Base-by-base conservation (phyloP, 2,113 vertebrate genomes). In the Dasyornis broadbenti region DNA sequence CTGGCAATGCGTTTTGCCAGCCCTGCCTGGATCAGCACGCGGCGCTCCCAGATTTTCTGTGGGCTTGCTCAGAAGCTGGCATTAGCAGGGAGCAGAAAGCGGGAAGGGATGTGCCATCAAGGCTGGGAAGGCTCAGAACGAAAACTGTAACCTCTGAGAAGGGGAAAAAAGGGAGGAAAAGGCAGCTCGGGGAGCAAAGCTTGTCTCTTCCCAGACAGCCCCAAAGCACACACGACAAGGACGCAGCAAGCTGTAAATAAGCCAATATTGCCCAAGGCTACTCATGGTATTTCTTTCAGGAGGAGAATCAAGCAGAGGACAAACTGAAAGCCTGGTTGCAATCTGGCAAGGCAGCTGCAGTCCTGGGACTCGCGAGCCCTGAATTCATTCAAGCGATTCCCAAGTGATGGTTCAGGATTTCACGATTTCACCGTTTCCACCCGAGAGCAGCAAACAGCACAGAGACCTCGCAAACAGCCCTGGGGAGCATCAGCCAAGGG, bases 401-500 rank as follows among this genome's bases (percentile, higher is more conserved):
- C 83, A 59, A n/a, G n/a, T 0, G 50, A 59, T 21, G 63, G 24
- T 2, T 45, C 37, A 21, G 2, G 3, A 5, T 13, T n/a, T 11
- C 37, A 26, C 3, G 3, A 4, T 13, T n/a, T 11, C 80, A 15
- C 20, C 8, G 6, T 35, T 49, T 14, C 52, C 15, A 1, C 26
- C 39, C 1, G 21, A 30, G 37, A 39, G 17, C 19, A 45, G 40
- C 59, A 35, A n/a, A 68, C 2, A 8, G 50, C 4, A 49, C 16
- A 0, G 0, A 72, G 87, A 50, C 2, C 31, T 10, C 83, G 44
- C 0, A 18, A 66, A 44, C 6, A 13, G 40, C 3, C 10, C 3
- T 1, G 7, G 1, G 47, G 66, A 23, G 45, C 59, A 42, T 4
- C 24, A 39, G n/a, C 77, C 33, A 0, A 0, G 6, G 52, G 64